Evolutionary conservation across 2,888 invertebrate genomes (phyloP).

Genomic region (Aspidapion aeneum): DNA sequence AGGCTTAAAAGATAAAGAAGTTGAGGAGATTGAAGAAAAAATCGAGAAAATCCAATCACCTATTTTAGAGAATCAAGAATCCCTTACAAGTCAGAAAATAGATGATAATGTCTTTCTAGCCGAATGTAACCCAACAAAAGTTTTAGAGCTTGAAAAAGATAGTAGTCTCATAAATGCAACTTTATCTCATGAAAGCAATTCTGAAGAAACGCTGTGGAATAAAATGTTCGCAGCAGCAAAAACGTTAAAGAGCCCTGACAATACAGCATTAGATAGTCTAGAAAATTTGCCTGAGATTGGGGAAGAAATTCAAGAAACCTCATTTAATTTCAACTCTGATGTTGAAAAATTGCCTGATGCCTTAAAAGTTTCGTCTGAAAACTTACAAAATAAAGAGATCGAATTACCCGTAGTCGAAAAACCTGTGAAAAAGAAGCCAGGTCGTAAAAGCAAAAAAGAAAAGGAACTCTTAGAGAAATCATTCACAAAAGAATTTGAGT

Average conservation of each 20-base stretch:
- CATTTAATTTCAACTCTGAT: neutral
- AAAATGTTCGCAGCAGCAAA: neutral
- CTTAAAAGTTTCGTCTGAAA: slow-evolving; percentile 6
- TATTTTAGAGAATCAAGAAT: neutral
- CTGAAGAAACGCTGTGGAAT: neutral
- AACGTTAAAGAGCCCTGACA: neutral
- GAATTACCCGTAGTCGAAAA: slow-evolving; percentile 3
- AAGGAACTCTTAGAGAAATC: neutral
- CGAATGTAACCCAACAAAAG: neutral
- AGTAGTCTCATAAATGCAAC: neutral
- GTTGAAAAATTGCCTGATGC: neutral
- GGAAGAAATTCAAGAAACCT: neutral
- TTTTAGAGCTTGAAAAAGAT: neutral
- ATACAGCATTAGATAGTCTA: neutral
- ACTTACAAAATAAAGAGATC: slow-evolving; percentile 6
- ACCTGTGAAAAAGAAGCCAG: neutral
- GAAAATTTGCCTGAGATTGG: neutral
- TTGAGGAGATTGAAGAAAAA: neutral
- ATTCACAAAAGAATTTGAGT: neutral
- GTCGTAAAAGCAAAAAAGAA: slow-evolving; percentile 7
- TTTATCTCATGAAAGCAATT: slow-evolving; percentile 6
- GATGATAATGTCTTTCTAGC: neutral
- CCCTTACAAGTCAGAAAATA: too few relatives aligned
- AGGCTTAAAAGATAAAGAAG: neutral
- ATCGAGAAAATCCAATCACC: neutral